These are phyloP conservation scores for Melipona quadrifasciata DNA, from an alignment of 1,140 invertebrate species.

Conservation along the genomic window DNA sequence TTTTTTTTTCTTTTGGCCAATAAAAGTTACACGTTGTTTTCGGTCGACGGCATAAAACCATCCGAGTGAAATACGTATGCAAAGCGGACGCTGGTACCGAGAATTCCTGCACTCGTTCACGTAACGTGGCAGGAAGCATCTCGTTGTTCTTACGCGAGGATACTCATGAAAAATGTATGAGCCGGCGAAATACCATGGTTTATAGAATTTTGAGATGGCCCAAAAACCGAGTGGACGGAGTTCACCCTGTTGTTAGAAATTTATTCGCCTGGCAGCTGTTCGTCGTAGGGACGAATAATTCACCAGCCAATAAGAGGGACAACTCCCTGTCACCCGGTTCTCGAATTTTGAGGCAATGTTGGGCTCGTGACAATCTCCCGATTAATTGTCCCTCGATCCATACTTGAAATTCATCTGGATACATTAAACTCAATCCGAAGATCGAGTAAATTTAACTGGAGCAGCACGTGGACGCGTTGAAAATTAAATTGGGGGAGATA, in stretches of 20 bases:
- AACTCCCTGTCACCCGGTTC: no score
- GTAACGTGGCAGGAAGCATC: background rate
- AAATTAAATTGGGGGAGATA: background rate
- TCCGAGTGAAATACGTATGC: background rate
- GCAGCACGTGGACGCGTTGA: background rate
- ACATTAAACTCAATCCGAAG: background rate
- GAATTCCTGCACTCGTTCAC: background rate
- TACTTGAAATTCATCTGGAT: background rate
- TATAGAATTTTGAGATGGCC: background rate
- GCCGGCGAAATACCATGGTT: background rate
- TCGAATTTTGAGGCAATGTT: background rate
- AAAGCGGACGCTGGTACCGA: slow-evolving; percentile 7
- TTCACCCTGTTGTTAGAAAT: background rate
- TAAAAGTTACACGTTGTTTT: background rate
- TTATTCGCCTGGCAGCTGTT: background rate
- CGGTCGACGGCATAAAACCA: background rate
- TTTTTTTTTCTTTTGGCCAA: no score
- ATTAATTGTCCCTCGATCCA: background rate
- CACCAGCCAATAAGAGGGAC: background rate
- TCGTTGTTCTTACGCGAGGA: background rate
- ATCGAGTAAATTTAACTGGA: background rate
- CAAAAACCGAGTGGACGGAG: background rate
- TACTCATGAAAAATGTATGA: slow-evolving; percentile 32
- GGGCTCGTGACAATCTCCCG: no score
- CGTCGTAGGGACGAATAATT: background rate